phyloP scores from a whole-genome alignment of 2,797 vertebrate species.

The Spea hammondii region DNA sequence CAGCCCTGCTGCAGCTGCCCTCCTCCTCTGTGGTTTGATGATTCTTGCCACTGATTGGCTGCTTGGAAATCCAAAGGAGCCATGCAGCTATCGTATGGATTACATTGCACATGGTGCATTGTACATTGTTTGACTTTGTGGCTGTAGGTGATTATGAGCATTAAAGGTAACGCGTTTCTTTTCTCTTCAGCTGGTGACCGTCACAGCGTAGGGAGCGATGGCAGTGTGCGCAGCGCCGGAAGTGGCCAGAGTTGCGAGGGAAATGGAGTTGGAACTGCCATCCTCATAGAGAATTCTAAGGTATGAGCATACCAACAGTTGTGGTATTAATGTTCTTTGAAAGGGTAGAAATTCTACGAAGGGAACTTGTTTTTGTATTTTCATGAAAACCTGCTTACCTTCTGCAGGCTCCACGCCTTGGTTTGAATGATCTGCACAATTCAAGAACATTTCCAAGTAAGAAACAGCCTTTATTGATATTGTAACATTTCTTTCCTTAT shows the following conservation, averaged over 20 bases:
- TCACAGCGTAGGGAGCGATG: constrained; percentile 88
- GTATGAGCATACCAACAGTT: constrained; percentile 49
- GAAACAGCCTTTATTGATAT: not conserved
- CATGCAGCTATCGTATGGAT: too few relatives aligned
- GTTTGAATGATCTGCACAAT: constrained; percentile 20
- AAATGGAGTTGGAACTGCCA: constrained; percentile 66
- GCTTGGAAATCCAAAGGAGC: too few relatives aligned
- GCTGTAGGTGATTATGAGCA: not conserved
- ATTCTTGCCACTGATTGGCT: too few relatives aligned
- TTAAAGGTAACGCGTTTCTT: not conserved
- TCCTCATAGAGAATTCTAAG: constrained; percentile 72
- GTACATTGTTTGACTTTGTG: not conserved
- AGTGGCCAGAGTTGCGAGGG: constrained; percentile 94
- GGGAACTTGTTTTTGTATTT: not conserved
- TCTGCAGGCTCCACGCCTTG: constrained; percentile 21
- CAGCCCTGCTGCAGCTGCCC: too few relatives aligned
- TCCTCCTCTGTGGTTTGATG: too few relatives aligned
- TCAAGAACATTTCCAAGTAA: constrained; percentile 26
- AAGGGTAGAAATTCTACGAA: too few relatives aligned
- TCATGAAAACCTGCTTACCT: not conserved
- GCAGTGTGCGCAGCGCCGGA: constrained; percentile 90
- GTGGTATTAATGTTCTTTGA: too few relatives aligned
- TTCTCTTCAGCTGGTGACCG: constrained; percentile 75
- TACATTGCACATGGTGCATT: not conserved
- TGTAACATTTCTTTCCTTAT: not conserved